A percentile compares a stretch with the other conserved stretches of the same genome.
Conservation (phyloP, 2,113 vertebrate genomes). For the Corydoras sp. region DNA sequence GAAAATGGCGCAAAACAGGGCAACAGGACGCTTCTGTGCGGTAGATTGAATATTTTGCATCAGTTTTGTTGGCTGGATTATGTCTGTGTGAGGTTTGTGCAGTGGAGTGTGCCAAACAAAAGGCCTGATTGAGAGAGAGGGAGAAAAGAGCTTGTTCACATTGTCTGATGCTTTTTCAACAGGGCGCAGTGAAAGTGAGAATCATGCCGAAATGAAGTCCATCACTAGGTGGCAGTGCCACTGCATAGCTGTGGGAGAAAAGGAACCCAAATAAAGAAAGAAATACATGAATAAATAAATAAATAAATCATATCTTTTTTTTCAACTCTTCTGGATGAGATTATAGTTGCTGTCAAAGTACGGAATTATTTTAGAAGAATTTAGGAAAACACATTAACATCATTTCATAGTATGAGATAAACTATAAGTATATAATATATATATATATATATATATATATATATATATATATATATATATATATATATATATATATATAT, state of each 20-base stretch:
- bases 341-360: no score
- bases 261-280: neutral
- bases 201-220: constrained; percentile 17
- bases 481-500: no score
- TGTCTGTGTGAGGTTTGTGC: constrained; percentile 3
- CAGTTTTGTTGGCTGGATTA: constrained; percentile 9
- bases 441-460: no score
- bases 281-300: neutral
- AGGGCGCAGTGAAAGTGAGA: constrained; percentile 12
- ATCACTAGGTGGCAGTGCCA: constrained; percentile 95
- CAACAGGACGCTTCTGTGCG: constrained; percentile 28
- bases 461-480: no score
- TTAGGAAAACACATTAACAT: no score
- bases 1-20: neutral
- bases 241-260: constrained; percentile 66
- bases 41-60: constrained; percentile 22
- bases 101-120: constrained; percentile 19
- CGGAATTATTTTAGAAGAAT: no score
- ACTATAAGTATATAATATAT: no score
- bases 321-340: no score
- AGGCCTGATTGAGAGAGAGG: constrained; percentile 20
- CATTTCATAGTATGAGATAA: no score
- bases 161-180: constrained; percentile 16
- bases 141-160: constrained; percentile 30
- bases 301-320: no score